Percentiles rank a stretch among this genome's conserved stretches.
Evolutionary conservation across 2,888 invertebrate genomes (phyloP).

Genomic region (Synergus umbraculus): DNA sequence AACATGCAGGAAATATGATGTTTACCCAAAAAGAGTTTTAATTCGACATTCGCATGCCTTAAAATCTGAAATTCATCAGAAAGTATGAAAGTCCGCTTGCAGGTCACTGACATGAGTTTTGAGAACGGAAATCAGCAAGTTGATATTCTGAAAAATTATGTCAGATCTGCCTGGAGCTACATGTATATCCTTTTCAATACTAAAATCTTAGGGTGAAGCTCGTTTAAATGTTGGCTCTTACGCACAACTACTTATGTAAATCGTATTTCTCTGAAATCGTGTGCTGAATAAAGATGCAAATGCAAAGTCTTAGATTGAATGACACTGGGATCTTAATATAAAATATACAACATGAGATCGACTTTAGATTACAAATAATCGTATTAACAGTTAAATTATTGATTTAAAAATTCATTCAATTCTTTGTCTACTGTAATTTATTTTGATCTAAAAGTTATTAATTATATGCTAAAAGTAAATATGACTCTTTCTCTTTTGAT

Average conservation of each 20-base stretch:
- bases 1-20: background rate
- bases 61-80: background rate
- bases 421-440: too few species aligned
- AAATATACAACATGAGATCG: background rate
- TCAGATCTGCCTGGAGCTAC: background rate
- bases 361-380: background rate
- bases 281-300: conserved; percentile 4
- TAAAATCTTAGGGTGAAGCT: background rate
- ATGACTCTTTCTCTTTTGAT: background rate
- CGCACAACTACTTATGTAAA: background rate
- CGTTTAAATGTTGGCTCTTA: conserved; percentile 9
- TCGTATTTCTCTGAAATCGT: conserved; percentile 10
- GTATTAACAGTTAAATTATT: background rate
- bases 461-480: background rate
- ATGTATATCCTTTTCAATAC: conserved; percentile 2
- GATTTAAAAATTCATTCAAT: too few species aligned
- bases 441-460: background rate
- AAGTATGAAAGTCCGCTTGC: background rate
- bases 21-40: background rate
- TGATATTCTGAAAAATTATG: conserved; percentile 12
- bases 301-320: background rate
- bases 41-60: background rate
- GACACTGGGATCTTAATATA: background rate
- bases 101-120: background rate
- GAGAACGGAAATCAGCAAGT: background rate